These are phyloP conservation scores for Bombyx mandarina DNA, from an alignment of 1,140 invertebrate genomes.

Conservation along the genomic window DNA sequence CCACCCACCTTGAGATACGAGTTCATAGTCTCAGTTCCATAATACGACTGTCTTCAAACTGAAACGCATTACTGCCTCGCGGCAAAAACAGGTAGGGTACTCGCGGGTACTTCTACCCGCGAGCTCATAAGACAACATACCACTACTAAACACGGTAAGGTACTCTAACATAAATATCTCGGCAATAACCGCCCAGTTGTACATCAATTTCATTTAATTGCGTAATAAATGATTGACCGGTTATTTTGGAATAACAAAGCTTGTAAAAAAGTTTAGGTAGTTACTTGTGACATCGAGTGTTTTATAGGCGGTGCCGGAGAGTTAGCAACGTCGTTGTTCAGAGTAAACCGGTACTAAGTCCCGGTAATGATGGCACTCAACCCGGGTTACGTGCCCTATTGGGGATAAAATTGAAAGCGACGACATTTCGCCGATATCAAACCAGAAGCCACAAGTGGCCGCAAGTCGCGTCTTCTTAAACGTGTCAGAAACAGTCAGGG, in stretches of 20 bases:
- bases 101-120: no score
- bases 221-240: background rate
- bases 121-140: no score
- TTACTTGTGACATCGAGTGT: background rate
- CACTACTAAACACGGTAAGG: no score
- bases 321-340: background rate
- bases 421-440: background rate
- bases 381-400: background rate
- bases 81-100: no score
- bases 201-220: no score
- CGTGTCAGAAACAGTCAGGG: no score
- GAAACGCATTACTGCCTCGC: no score
- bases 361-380: background rate
- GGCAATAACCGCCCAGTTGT: no score
- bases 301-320: slow-evolving; percentile 1
- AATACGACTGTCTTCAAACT: no score
- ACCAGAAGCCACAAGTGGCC: background rate
- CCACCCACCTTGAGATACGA: no score
- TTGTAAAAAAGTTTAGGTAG: background rate
- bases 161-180: no score
- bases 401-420: background rate
- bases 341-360: background rate
- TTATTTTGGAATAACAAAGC: background rate
- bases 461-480: background rate
- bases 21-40: no score